These are phyloP conservation scores for Melanitta fusca DNA, from an alignment of 2,797 vertebrate genomes.

Conservation along the genomic window DNA sequence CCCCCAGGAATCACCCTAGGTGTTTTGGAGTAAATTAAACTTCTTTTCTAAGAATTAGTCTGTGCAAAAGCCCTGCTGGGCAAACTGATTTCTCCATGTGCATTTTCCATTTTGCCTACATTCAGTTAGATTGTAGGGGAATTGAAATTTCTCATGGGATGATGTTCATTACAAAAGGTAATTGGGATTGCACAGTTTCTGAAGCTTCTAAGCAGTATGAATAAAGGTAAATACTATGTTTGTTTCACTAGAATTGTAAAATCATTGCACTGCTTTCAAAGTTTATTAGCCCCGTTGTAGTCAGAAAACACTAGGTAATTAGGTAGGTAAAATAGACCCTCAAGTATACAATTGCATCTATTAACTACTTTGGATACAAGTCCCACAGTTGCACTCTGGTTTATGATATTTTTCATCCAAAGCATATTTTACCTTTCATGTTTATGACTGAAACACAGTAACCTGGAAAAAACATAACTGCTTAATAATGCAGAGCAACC, in stretches of 20 bases:
- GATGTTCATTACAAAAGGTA: background rate
- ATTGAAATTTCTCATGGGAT: slow-evolving; percentile 31
- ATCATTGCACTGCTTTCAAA: background rate
- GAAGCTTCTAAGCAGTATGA: slow-evolving; percentile 8
- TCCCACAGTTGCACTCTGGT: background rate
- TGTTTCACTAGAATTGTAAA: background rate
- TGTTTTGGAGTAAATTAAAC: slow-evolving; percentile 13
- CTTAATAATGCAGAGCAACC: background rate
- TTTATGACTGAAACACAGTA: slow-evolving; percentile 2
- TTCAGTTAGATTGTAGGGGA: background rate
- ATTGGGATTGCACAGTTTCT: slow-evolving; percentile 10
- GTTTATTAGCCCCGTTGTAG: slow-evolving; percentile 29
- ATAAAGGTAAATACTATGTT: slow-evolving; percentile 4
- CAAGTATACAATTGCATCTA: background rate
- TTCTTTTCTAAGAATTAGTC: background rate
- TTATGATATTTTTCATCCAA: slow-evolving; percentile 22
- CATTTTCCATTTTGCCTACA: slow-evolving; percentile 19
- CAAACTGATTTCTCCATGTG: background rate
- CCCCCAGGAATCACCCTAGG: background rate
- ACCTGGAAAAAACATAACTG: slow-evolving; percentile 15
- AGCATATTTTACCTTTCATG: background rate
- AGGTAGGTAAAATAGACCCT: background rate
- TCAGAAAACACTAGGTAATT: slow-evolving; percentile 14
- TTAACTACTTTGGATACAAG: background rate
- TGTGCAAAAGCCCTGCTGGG: slow-evolving; percentile 1